A percentile compares a stretch with the other conserved stretches of the same genome.
These are phyloP conservation scores for Diploscapter pachys DNA, from an alignment of 1,140 invertebrate species.

Conservation along the genomic window DNA sequence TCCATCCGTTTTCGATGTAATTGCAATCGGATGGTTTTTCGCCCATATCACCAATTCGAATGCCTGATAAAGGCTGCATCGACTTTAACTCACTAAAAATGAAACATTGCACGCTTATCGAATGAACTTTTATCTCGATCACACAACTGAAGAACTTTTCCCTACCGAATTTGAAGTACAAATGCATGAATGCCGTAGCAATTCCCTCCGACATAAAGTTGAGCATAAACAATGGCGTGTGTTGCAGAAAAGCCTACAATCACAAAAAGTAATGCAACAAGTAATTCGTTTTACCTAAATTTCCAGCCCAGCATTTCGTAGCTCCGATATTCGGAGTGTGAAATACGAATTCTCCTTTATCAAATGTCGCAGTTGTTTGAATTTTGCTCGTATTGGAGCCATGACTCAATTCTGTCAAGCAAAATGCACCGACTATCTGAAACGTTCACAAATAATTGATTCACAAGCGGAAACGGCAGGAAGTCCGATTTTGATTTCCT, in stretches of 20 bases:
- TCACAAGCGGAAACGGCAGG: not conserved
- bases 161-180: conserved; percentile 71
- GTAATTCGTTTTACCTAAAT: conserved; percentile 68
- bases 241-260: conserved; percentile 68
- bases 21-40: conserved; percentile 77
- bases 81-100: conserved; percentile 68
- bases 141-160: too few relatives aligned
- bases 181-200: conserved; percentile 80
- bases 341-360: conserved; percentile 79
- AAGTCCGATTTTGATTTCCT: too few relatives aligned
- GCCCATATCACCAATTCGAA: conserved; percentile 80
- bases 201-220: conserved; percentile 70
- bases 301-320: conserved; percentile 89
- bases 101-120: too few relatives aligned
- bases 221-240: conserved; percentile 81
- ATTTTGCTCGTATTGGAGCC: conserved; percentile 87
- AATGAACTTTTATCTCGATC: too few relatives aligned
- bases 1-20: conserved; percentile 81
- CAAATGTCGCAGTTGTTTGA: conserved; percentile 82
- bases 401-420: conserved; percentile 86
- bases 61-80: conserved; percentile 71
- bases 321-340: conserved; percentile 88
- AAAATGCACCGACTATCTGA: conserved; percentile 75
- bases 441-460: conserved; percentile 29
- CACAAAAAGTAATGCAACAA: not conserved